A percentile compares a stretch with the other conserved stretches of the same genome.
Evolutionary conservation across 1,140 invertebrate species (phyloP).

Genomic region (Caenorhabditis elegans): DNA sequence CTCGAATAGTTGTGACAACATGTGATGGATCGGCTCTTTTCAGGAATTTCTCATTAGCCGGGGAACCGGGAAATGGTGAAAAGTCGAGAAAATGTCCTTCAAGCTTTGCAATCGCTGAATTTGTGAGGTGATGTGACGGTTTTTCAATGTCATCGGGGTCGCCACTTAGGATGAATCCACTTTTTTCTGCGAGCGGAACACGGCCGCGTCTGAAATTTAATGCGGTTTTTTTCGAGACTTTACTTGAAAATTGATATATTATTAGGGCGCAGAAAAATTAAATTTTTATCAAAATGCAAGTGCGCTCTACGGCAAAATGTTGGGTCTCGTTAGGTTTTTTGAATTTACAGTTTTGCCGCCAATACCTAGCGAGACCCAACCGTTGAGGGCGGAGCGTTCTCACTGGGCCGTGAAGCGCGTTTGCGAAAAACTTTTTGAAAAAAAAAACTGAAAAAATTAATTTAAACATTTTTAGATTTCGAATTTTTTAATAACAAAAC

Average conservation of each 20-base stretch:
- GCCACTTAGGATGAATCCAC: background rate
- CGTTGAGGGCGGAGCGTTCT: no score
- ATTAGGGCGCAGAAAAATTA: no score
- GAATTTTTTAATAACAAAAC: no score
- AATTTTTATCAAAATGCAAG: no score
- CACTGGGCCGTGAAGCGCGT: no score
- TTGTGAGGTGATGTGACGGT: background rate
- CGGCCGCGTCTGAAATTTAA: background rate
- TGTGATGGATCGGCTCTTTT: background rate
- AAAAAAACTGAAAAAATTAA: no score
- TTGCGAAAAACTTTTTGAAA: no score
- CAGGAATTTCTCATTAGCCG: conserved; percentile 5
- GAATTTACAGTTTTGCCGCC: no score
- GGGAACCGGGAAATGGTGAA: background rate
- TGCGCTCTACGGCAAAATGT: no score
- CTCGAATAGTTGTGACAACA: background rate
- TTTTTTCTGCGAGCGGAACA: background rate
- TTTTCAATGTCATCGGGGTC: background rate
- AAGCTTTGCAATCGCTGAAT: background rate
- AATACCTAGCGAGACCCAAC: no score
- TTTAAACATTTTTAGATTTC: no score
- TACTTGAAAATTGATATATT: background rate
- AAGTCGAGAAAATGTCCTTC: background rate
- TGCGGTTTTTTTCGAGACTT: background rate
- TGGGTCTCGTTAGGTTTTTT: no score